These are phyloP conservation scores for Potamilus streckersoni DNA, from an alignment of 1,140 invertebrate genomes.

Conservation along the genomic window DNA sequence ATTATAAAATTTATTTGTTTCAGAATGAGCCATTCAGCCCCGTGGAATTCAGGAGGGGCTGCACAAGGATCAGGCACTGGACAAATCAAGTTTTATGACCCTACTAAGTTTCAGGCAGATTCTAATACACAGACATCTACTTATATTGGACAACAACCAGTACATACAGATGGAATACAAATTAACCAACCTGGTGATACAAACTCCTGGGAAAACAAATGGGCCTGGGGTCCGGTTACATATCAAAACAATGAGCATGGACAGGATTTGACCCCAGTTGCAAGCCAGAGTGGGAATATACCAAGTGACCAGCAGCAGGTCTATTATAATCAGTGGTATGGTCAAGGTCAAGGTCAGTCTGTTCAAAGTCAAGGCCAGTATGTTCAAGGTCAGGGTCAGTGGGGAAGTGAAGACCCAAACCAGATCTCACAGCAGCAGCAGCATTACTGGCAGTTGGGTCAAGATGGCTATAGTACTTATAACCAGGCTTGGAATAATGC, in stretches of 20 bases:
- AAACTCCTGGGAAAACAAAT: constrained; percentile 17
- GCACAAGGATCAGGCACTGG: constrained; percentile 11
- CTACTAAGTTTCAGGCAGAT: constrained; percentile 21
- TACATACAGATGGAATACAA: background rate
- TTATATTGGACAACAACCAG: background rate
- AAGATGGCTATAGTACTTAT: background rate
- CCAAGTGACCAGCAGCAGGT: background rate
- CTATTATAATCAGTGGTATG: constrained; percentile 5
- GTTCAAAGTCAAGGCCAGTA: constrained; percentile 2
- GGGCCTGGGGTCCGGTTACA: constrained; percentile 6
- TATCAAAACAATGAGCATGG: constrained; percentile 12
- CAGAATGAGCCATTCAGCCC: constrained; percentile 26
- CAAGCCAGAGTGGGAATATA: background rate
- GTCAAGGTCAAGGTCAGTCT: constrained; percentile 11
- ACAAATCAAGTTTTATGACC: constrained; percentile 23
- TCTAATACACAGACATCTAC: background rate
- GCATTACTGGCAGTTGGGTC: too few relatives aligned
- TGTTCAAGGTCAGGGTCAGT: constrained; percentile 12
- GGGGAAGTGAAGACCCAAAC: background rate
- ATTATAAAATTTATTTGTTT: constrained; percentile 1
- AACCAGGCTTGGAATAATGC: constrained; percentile 7
- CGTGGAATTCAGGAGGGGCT: background rate
- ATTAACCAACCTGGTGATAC: background rate
- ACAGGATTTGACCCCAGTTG: background rate
- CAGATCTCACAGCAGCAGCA: too few relatives aligned